Conservation (phyloP, 2,113 vertebrate species). For the Tragelaphus buxtoni region DNA sequence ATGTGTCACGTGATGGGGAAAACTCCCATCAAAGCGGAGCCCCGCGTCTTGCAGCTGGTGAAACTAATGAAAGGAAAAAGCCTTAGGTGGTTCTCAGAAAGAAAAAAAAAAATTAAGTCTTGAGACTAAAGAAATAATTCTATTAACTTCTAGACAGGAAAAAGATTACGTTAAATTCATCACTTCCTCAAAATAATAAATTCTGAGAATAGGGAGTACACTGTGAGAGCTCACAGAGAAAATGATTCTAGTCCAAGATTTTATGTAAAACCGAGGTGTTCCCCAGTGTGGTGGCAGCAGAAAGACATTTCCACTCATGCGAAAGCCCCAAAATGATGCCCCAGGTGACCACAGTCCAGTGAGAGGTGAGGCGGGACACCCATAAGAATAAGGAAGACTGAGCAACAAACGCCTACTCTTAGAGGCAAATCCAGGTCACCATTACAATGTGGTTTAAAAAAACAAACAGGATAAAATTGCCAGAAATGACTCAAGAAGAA, state of each 20-base stretch:
- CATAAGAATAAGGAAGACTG: neutral
- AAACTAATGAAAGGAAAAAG: neutral
- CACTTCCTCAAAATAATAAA: neutral
- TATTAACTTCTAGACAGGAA: neutral
- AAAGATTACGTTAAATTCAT: neutral
- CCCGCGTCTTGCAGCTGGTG: neutral
- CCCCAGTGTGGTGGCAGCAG: too few relatives aligned
- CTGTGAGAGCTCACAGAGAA: neutral
- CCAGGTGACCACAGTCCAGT: neutral
- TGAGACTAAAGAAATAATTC: neutral
- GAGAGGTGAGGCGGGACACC: accelerated
- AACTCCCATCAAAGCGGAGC: accelerated
- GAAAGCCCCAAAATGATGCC: neutral
- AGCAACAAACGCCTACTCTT: neutral
- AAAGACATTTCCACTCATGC: neutral
- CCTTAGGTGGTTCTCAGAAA: neutral
- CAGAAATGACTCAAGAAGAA: neutral
- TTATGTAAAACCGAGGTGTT: neutral
- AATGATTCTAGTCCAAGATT: neutral
- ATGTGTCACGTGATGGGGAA: neutral
- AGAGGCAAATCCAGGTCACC: neutral
- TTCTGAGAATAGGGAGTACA: neutral
- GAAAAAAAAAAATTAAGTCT: neutral
- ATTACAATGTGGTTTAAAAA: neutral
- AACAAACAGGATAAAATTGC: neutral